Base-by-base conservation (phyloP, 1,140 invertebrate genomes). In the Wiebesia pumilae region DNA sequence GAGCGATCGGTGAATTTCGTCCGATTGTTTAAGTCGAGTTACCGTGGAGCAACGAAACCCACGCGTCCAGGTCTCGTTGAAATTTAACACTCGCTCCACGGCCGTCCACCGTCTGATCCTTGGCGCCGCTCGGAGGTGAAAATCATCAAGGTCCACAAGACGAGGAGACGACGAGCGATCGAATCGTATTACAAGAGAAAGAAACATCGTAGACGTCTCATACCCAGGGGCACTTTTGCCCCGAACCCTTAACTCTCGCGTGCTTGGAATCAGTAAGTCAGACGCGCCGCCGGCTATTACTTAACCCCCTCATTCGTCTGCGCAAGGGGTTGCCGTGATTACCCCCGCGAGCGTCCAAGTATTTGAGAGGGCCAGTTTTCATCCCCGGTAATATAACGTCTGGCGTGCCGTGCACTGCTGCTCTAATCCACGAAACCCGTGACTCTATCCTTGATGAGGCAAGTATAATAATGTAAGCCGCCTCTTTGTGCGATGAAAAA, bases 231-330 rank as follows among this genome's bases (percentile, higher is more conserved):
- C 24, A 62, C 21, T 24, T 62, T 14, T 62, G 14, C n/a, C 30
- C 16, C n/a, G 30, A n/a, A 19, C 47, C 33, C 62, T 47, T 33
- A 21, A 4, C 19, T 33, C 35, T 86, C 81, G 85, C 85, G 85
- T 86, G 85, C 51, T n/a, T 33, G 19, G 81, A 77, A 86, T 86
- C 85, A 54, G 73, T 86, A 86, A 86, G 80, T 82, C 38, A 83
- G 40, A 1, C 62, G 73, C 43, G 54, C 73, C 40, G 58, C 30
- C 47, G 71, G 43, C 85, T 83, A 78, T 83, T 86, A 83, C 85
- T 86, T 86, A 81, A 35, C 40, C 73, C 85, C 38, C 78, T 67
- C 58, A 77, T 78, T 27, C 84, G 79, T 40, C 77, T 43, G 67
- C 10, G 30, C 30, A 30, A 38, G 69, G 35, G 69, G 51, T 3